A percentile compares a stretch with the other conserved stretches of the same genome.
Conservation (phyloP, 1,140 invertebrate species). For the Tribolium castaneum region DNA sequence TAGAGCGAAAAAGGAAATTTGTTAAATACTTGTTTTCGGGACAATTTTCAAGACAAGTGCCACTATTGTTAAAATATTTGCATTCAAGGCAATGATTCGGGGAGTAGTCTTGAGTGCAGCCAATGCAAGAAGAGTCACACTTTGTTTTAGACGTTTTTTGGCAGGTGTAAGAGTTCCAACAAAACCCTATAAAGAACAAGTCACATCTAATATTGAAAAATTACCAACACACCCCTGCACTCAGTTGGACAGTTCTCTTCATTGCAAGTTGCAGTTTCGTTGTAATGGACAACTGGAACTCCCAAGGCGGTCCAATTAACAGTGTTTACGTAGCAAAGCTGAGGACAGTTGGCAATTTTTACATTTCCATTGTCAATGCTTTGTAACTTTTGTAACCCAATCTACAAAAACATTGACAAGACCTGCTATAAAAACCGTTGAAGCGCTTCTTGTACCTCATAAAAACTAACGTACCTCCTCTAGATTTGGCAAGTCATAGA, state of each 20-base stretch:
- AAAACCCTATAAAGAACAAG: slow-evolving; percentile 66
- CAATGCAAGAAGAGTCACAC: slow-evolving; percentile 53
- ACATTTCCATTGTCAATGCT: slow-evolving; percentile 86
- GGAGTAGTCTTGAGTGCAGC: background rate
- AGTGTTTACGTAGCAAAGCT: slow-evolving; percentile 90
- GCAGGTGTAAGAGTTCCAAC: slow-evolving; percentile 83
- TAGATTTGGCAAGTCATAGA: slow-evolving; percentile 75
- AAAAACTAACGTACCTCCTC: slow-evolving; percentile 48
- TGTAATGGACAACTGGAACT: slow-evolving; percentile 42
- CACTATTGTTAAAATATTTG: slow-evolving; percentile 65
- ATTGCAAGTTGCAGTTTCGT: slow-evolving; percentile 64
- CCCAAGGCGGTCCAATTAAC: slow-evolving; percentile 89
- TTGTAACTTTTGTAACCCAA: slow-evolving; percentile 85
- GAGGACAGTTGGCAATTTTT: slow-evolving; percentile 87
- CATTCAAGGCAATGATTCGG: slow-evolving; percentile 38
- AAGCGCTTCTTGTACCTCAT: background rate
- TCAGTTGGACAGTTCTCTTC: slow-evolving; percentile 64
- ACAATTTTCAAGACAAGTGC: slow-evolving; percentile 78
- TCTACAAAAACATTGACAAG: slow-evolving; percentile 61
- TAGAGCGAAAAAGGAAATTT: background rate
- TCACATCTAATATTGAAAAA: slow-evolving; percentile 39
- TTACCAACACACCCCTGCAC: slow-evolving; percentile 50
- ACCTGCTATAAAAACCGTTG: background rate
- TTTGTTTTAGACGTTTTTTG: slow-evolving; percentile 67
- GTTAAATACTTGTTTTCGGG: slow-evolving; percentile 72